Evolutionary conservation across 2,888 invertebrate species (phyloP).

Genomic region (Petrolisthes manimaculis): DNA sequence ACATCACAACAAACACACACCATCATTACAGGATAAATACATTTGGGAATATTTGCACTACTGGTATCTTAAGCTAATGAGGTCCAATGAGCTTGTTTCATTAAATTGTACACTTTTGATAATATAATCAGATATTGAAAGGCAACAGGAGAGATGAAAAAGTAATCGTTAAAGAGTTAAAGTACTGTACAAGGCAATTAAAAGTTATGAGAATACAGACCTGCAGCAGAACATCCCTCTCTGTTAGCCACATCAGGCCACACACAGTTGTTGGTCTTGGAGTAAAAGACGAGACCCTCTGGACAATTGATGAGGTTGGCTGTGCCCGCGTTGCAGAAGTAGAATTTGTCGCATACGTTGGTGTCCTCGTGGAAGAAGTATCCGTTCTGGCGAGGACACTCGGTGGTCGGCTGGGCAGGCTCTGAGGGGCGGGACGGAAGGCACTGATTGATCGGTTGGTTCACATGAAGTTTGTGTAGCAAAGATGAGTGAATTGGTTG

Average conservation of each 20-base stretch:
- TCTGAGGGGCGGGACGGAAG: constrained; percentile 38
- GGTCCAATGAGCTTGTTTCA: too few species aligned
- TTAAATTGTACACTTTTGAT: too few species aligned
- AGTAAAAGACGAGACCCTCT: constrained; percentile 87
- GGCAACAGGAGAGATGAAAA: too few species aligned
- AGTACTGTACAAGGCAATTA: too few species aligned
- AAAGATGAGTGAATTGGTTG: not conserved
- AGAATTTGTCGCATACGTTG: constrained; percentile 86
- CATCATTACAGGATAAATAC: too few species aligned
- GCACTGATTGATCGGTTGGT: not conserved
- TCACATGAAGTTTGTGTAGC: not conserved
- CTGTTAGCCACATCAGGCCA: constrained; percentile 94
- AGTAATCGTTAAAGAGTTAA: too few species aligned
- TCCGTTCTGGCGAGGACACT: constrained; percentile 88
- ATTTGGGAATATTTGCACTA: too few species aligned
- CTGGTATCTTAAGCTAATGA: too few species aligned
- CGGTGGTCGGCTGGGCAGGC: constrained; percentile 76
- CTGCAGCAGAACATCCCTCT: constrained; percentile 84
- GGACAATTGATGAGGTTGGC: constrained; percentile 93
- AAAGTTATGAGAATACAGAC: constrained; percentile 70
- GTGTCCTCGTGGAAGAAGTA: constrained; percentile 91
- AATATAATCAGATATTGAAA: too few species aligned
- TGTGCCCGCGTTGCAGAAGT: constrained; percentile 83
- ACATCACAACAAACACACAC: not conserved
- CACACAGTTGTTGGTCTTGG: constrained; percentile 89